These are phyloP conservation scores for Ctena decussata DNA, from an alignment of 2,888 invertebrate species.

Conservation along the genomic window DNA sequence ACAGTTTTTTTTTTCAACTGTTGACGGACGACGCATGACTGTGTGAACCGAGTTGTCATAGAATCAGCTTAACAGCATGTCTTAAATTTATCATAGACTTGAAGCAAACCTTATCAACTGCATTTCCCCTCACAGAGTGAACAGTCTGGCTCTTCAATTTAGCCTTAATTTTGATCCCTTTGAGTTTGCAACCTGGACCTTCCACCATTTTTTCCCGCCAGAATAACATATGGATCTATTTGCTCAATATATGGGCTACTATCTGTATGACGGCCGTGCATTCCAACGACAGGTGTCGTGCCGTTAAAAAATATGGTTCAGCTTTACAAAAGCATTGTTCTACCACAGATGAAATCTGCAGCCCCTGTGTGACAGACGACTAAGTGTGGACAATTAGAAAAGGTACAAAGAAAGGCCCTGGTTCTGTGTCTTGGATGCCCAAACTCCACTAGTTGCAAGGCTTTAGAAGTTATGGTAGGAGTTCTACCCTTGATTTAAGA, in stretches of 20 bases:
- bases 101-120: constrained; percentile 70
- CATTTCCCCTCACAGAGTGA: constrained; percentile 69
- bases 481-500: constrained; percentile 26
- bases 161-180: constrained; percentile 79
- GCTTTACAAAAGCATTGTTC: constrained; percentile 11
- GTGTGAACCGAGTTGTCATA: too few species aligned
- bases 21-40: too few species aligned
- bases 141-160: constrained; percentile 68
- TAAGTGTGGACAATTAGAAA: background rate
- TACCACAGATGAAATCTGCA: constrained; percentile 29
- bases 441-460: background rate
- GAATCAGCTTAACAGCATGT: background rate
- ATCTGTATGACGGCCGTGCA: too few species aligned
- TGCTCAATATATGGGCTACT: too few species aligned
- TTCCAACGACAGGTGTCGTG: too few species aligned
- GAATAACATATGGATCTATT: too few species aligned
- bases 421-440: constrained; percentile 14
- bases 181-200: constrained; percentile 80
- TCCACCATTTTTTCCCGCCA: constrained; percentile 72
- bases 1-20: too few species aligned
- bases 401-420: constrained; percentile 23
- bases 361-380: constrained; percentile 18
- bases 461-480: constrained; percentile 1
- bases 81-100: background rate
- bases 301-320: background rate